These are phyloP conservation scores for Pogonocherus hispidulus DNA, from an alignment of 2,888 invertebrate genomes.

Conservation along the genomic window DNA sequence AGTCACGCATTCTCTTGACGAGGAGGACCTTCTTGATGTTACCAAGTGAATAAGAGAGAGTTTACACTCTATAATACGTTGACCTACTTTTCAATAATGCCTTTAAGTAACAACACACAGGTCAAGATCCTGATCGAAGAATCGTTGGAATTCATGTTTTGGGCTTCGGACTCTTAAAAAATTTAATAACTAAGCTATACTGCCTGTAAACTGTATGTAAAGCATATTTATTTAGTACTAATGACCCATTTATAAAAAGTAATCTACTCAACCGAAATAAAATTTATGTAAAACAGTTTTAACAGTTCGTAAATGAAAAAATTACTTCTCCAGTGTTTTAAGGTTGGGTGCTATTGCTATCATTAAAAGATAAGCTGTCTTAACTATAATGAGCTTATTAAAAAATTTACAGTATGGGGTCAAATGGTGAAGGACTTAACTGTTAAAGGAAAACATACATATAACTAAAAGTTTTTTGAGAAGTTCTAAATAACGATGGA, in stretches of 20 bases:
- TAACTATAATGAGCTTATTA: too few species aligned
- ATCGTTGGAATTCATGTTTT: background rate
- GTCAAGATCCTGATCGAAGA: background rate
- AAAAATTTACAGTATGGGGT: too few species aligned
- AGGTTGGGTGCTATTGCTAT: too few species aligned
- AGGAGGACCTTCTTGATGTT: background rate
- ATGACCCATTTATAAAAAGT: conserved; percentile 20
- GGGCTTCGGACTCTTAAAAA: background rate
- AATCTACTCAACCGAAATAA: conserved; percentile 6
- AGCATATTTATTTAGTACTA: conserved; percentile 8
- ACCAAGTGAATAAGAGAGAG: background rate
- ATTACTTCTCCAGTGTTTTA: too few species aligned
- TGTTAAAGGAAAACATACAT: too few species aligned
- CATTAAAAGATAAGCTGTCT: too few species aligned
- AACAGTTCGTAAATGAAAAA: conserved; percentile 26
- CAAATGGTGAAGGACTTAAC: too few species aligned
- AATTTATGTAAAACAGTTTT: conserved; percentile 31
- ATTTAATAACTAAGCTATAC: conserved; percentile 15
- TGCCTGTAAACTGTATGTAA: too few species aligned
- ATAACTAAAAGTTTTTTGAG: too few species aligned
- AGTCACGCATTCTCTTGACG: background rate
- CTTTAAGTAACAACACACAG: background rate
- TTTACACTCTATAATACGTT: background rate
- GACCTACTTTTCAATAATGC: conserved; percentile 4
- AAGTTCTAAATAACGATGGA: too few species aligned